Evolutionary conservation across 2,113 vertebrate genomes (phyloP).

Genomic region (Xiphias gladius): DNA sequence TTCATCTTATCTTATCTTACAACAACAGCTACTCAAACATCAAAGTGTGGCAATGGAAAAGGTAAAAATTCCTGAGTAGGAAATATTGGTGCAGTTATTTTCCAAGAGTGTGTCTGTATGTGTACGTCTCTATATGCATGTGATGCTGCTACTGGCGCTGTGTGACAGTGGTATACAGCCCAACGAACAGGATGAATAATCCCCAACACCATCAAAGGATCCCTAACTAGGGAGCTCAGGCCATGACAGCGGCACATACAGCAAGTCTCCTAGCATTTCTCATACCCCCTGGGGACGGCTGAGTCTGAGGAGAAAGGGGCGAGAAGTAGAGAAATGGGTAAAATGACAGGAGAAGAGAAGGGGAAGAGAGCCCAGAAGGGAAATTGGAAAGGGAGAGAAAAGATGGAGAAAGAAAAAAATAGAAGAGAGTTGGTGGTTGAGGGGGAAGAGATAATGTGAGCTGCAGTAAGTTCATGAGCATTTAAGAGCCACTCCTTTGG

Average conservation of each 20-base stretch:
- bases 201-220: conserved; percentile 82
- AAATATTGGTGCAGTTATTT: conserved; percentile 60
- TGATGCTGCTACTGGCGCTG: conserved; percentile 57
- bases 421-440: conserved; percentile 31
- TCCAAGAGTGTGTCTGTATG: conserved; percentile 37
- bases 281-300: conserved; percentile 73
- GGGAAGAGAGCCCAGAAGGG: conserved; percentile 45
- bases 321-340: conserved; percentile 57
- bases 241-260: conserved; percentile 74
- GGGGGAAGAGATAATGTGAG: conserved; percentile 47
- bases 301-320: conserved; percentile 66
- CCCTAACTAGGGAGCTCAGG: conserved; percentile 72
- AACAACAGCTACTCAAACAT: conserved; percentile 59
- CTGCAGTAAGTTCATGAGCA: conserved; percentile 41
- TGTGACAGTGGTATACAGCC: conserved; percentile 68
- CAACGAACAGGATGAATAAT: conserved; percentile 79
- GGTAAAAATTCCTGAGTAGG: conserved; percentile 40
- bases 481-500: conserved; percentile 38
- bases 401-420: conserved; percentile 32
- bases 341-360: conserved; percentile 65
- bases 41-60: conserved; percentile 56
- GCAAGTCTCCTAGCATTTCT: conserved; percentile 66
- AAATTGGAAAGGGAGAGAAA: conserved; percentile 67
- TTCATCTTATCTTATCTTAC: conserved; percentile 26
- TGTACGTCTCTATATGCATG: conserved; percentile 59